Conservation (phyloP, 2,797 vertebrate genomes). For the Mormyrops attenuatus region DNA sequence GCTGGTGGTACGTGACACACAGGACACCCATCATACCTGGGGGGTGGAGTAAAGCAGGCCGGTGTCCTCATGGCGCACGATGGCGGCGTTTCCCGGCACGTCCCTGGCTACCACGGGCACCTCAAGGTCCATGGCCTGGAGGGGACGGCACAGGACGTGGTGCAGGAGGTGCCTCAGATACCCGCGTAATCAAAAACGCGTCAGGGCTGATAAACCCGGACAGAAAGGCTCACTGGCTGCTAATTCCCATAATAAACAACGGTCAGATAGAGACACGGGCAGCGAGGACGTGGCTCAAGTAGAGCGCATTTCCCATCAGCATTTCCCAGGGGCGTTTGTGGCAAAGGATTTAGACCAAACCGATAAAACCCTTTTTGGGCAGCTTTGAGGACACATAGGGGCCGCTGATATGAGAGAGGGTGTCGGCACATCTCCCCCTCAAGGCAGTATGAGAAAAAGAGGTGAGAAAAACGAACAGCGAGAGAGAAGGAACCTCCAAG, state of each 20-base stretch:
- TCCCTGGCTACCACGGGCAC: conserved; percentile 83
- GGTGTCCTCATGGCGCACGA: conserved; percentile 73
- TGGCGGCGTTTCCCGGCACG: conserved; percentile 82
- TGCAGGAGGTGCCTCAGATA: background rate
- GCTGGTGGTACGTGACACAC: conserved; percentile 33
- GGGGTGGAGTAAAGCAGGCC: conserved; percentile 78
- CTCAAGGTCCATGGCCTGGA: conserved; percentile 87
- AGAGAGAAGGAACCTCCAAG: conserved; percentile 72
- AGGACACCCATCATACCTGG: conserved; percentile 53
- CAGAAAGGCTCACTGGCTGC: conserved; percentile 44
- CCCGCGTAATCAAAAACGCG: background rate
- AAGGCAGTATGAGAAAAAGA: background rate
- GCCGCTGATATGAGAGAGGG: background rate
- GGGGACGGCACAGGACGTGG: background rate
- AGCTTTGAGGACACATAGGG: background rate
- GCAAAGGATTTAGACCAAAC: background rate
- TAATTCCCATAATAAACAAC: conserved; percentile 43
- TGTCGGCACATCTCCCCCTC: background rate
- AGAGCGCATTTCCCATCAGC: background rate
- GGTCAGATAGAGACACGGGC: background rate
- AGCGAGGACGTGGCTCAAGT: background rate
- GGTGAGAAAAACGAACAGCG: background rate
- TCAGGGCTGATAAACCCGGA: background rate
- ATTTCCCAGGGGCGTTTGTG: background rate
- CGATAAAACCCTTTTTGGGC: background rate